Conservation (phyloP, 2,113 vertebrate genomes). For the Prunella fulvescens region DNA sequence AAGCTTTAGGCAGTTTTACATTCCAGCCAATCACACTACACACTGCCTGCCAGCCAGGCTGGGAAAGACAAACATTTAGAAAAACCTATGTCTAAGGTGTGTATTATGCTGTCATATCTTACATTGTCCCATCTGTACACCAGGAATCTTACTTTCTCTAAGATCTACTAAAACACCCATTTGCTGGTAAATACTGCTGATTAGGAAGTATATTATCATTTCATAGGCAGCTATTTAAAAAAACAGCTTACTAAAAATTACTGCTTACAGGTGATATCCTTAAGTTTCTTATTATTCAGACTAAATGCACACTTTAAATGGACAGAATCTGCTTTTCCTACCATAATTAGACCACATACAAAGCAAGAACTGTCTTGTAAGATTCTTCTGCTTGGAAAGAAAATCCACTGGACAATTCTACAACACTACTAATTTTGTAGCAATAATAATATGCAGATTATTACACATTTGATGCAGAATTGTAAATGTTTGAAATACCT, state of each 20-base stretch:
- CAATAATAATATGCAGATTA: neutral
- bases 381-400: neutral
- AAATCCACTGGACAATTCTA: neutral
- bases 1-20: neutral
- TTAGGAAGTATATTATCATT: neutral
- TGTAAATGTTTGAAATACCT: neutral
- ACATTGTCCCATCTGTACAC: neutral
- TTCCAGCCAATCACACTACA: neutral
- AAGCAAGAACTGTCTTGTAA: neutral
- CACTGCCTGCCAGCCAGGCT: neutral
- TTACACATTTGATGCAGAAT: neutral
- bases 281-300: neutral
- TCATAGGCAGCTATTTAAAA: neutral
- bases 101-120: neutral
- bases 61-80: neutral
- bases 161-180: neutral
- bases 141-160: neutral
- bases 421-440: neutral
- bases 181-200: neutral
- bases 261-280: neutral
- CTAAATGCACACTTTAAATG: neutral
- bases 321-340: neutral
- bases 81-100: neutral
- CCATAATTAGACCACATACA: neutral
- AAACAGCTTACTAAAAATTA: neutral